These are phyloP conservation scores for Pantherophis alleghaniensis DNA, from an alignment of 2,797 vertebrate species.

Conservation along the genomic window DNA sequence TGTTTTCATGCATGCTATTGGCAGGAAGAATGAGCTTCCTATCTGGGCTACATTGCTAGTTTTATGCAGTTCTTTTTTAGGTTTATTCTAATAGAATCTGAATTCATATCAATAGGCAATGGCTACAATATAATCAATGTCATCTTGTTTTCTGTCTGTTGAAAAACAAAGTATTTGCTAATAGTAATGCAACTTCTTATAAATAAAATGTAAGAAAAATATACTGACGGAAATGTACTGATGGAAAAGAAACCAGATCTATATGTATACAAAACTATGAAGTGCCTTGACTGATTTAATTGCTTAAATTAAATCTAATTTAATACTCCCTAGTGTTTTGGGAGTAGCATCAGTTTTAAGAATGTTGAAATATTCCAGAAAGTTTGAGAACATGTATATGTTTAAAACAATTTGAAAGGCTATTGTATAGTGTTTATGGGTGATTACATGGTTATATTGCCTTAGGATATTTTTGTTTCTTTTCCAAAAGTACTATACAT, in stretches of 20 bases:
- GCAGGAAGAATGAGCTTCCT: neutral
- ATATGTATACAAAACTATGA: conserved; percentile 37
- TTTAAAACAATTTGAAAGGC: conserved; percentile 72
- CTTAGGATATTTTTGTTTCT: conserved; percentile 60
- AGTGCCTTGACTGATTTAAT: conserved; percentile 63
- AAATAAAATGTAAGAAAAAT: neutral
- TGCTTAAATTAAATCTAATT: conserved; percentile 35
- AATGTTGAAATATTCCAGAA: conserved; percentile 68
- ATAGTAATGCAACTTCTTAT: neutral
- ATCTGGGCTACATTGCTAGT: neutral
- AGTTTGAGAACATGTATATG: conserved; percentile 70
- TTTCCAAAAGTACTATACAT: conserved; percentile 52
- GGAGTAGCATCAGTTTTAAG: conserved; percentile 59
- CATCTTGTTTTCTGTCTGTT: neutral
- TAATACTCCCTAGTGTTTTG: conserved; percentile 53
- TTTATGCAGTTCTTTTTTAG: neutral
- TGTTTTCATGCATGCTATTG: neutral
- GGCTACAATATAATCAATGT: neutral
- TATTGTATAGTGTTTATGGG: conserved; percentile 69
- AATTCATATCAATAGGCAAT: neutral
- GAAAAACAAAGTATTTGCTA: neutral
- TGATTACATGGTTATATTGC: conserved; percentile 71
- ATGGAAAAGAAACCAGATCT: conserved; percentile 40
- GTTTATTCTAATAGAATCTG: neutral
- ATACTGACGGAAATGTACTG: conserved; percentile 1